phyloP scores from a whole-genome alignment of 2,113 vertebrate genomes.

The Cnemophilus loriae region DNA sequence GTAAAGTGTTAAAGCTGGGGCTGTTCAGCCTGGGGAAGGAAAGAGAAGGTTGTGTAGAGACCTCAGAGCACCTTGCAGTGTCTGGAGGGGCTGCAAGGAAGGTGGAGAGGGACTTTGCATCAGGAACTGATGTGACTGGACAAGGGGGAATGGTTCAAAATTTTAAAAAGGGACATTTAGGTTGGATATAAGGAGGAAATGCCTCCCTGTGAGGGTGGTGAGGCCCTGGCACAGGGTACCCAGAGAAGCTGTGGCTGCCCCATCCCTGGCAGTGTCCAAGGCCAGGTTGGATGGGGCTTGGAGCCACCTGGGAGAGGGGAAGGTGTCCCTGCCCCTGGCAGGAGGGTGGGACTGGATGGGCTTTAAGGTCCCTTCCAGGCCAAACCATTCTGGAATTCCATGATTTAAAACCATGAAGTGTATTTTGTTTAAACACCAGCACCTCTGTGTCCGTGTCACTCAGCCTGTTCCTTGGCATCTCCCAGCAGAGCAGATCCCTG shows the following conservation, averaged over 20 bases:
- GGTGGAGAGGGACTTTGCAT: not conserved
- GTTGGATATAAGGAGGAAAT: not conserved
- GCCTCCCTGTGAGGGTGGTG: fast-evolving
- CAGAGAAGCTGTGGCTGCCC: not conserved
- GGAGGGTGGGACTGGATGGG: not conserved
- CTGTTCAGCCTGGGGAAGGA: not conserved
- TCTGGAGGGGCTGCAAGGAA: not conserved
- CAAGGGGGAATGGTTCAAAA: not conserved
- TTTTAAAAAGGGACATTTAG: not conserved
- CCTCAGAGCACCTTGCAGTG: not conserved
- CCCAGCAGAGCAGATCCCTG: not conserved
- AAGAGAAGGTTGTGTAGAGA: not conserved
- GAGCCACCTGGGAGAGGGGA: fast-evolving
- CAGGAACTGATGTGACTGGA: not conserved
- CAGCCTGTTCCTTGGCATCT: not conserved
- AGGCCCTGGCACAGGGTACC: not conserved
- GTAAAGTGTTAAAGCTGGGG: not conserved
- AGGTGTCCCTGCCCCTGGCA: not conserved
- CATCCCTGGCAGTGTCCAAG: not conserved
- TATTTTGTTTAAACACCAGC: not conserved
- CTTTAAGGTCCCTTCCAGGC: not conserved
- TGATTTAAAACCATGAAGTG: not conserved
- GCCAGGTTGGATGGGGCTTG: not conserved
- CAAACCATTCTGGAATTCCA: not conserved
- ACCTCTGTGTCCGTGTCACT: not conserved